Conservation (phyloP, 2,888 invertebrate genomes). For the Pachymerium ferrugineum region DNA sequence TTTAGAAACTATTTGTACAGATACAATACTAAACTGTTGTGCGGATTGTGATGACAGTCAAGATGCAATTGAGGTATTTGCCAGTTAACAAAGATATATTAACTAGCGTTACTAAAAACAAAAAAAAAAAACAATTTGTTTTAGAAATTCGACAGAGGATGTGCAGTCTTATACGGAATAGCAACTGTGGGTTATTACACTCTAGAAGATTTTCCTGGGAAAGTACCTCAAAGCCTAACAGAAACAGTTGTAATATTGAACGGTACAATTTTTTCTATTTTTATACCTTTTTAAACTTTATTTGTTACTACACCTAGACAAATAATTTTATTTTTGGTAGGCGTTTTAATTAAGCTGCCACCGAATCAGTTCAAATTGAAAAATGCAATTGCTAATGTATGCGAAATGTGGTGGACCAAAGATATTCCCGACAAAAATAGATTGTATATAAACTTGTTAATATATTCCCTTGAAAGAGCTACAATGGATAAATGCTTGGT, state of each 20-base stretch:
- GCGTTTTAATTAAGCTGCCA: not conserved
- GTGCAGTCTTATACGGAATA: not conserved
- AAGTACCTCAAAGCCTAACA: not conserved
- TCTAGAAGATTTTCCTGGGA: not conserved
- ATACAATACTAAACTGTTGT: not conserved
- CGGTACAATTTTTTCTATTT: not conserved
- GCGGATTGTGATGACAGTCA: not conserved
- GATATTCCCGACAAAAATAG: not conserved
- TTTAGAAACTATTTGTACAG: not conserved
- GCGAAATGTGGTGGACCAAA: not conserved
- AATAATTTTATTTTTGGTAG: not conserved
- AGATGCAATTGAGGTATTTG: not conserved
- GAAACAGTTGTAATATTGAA: not conserved
- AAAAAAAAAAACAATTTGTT: too few relatives aligned
- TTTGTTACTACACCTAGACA: too few relatives aligned
- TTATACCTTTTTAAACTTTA: not conserved
- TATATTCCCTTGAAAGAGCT: not conserved
- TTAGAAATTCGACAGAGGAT: constrained; percentile 7
- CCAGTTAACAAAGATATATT: too few relatives aligned
- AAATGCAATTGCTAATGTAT: not conserved
- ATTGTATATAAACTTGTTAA: not conserved
- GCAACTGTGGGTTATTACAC: not conserved
- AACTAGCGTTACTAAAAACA: too few relatives aligned
- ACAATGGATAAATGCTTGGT: not conserved
- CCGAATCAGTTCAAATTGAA: not conserved